These are phyloP conservation scores for Melanostoma scalare DNA, from an alignment of 2,888 invertebrate species.

Conservation along the genomic window DNA sequence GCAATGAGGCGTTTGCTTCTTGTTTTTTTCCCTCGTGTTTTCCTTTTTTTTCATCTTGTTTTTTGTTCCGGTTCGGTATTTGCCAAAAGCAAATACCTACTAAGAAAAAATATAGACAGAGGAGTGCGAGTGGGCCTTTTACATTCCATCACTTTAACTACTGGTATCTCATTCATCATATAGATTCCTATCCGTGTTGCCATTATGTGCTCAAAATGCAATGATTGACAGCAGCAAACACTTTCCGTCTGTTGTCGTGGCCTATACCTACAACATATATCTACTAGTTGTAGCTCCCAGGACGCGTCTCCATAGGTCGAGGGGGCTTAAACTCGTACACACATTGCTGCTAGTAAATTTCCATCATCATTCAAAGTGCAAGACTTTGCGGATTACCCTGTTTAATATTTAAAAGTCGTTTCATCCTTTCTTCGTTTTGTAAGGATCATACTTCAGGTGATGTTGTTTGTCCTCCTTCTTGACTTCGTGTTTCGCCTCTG, in stretches of 20 bases:
- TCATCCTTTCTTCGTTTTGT: conserved; percentile 59
- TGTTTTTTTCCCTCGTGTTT: conserved; percentile 2
- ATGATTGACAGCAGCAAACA: conserved; percentile 61
- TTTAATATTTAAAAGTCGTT: conserved; percentile 72
- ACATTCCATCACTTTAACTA: conserved; percentile 63
- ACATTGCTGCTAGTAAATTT: conserved; percentile 25
- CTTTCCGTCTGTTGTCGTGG: conserved; percentile 7
- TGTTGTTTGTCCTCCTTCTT: conserved; percentile 61
- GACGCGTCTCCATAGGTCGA: no score
- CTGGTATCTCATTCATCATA: conserved; percentile 24
- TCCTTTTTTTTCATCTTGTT: conserved; percentile 3
- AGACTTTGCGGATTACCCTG: conserved; percentile 66
- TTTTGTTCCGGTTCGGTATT: conserved; percentile 49
- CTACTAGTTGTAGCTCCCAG: not conserved
- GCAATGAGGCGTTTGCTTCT: conserved; percentile 39
- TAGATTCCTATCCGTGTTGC: conserved; percentile 65
- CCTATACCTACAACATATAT: not conserved
- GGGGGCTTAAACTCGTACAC: not conserved
- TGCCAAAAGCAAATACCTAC: conserved; percentile 51
- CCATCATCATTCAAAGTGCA: conserved; percentile 51
- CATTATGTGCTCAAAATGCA: conserved; percentile 68
- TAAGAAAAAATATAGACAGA: conserved; percentile 44
- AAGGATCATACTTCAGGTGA: conserved; percentile 67
- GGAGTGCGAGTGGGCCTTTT: conserved; percentile 39
- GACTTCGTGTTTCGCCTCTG: conserved; percentile 9